These are phyloP conservation scores for Pterois miles DNA, from an alignment of 2,797 vertebrate genomes.

Conservation along the genomic window DNA sequence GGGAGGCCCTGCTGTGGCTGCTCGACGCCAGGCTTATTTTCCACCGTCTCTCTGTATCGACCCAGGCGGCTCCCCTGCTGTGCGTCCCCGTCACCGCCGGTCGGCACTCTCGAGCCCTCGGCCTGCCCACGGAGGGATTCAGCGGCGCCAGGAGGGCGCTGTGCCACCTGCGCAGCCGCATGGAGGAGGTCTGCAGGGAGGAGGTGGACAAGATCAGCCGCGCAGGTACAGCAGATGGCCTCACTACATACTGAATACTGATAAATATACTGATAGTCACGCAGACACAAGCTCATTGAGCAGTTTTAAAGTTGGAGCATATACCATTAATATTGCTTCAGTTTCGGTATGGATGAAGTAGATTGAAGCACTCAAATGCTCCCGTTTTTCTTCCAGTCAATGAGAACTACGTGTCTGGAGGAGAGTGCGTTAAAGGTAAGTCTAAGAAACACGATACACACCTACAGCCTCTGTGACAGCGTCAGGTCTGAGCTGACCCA, in stretches of 20 bases:
- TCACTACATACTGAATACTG: no score
- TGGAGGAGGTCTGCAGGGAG: slow-evolving; percentile 77
- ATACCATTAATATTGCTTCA: neutral
- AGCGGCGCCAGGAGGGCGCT: slow-evolving; percentile 61
- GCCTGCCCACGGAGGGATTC: slow-evolving; percentile 63
- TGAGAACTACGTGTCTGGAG: slow-evolving; percentile 58
- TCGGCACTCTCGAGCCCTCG: slow-evolving; percentile 37
- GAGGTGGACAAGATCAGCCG: slow-evolving; percentile 73
- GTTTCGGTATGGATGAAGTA: neutral
- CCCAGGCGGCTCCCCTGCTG: slow-evolving; percentile 65
- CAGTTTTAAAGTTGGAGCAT: neutral
- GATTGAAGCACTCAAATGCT: neutral
- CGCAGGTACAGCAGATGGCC: slow-evolving; percentile 40
- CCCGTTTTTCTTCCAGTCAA: slow-evolving; percentile 58
- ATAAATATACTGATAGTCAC: neutral
- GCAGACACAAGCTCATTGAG: neutral
- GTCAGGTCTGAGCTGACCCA: slow-evolving; percentile 25
- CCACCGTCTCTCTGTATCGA: slow-evolving; percentile 13
- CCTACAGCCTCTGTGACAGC: slow-evolving; percentile 17
- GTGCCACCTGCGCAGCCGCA: slow-evolving; percentile 65
- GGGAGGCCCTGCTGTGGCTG: neutral
- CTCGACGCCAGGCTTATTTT: slow-evolving; percentile 6
- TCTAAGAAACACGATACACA: slow-evolving; percentile 33
- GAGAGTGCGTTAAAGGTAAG: slow-evolving; percentile 72
- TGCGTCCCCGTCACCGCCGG: slow-evolving; percentile 45